Percentiles rank a stretch among this genome's conserved stretches.
These are phyloP conservation scores for Epinephelus cyanopodus DNA, from an alignment of 2,113 vertebrate genomes.

Conservation along the genomic window DNA sequence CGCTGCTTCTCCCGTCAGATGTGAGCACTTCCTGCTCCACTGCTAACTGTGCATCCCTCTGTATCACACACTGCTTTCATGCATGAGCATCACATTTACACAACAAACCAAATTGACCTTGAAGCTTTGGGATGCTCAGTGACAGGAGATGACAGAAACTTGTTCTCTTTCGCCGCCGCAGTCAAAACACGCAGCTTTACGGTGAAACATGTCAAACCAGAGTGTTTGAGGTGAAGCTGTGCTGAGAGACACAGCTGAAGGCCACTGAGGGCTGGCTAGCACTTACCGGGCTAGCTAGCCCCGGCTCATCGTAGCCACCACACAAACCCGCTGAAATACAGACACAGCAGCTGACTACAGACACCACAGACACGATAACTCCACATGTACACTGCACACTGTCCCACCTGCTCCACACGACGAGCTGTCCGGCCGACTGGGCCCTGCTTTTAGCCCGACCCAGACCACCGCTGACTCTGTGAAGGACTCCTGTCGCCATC, in stretches of 20 bases:
- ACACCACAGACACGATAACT: not conserved
- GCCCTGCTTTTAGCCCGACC: constrained; percentile 68
- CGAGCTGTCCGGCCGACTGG: constrained; percentile 57
- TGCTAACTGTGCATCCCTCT: not conserved
- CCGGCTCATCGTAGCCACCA: constrained; percentile 30
- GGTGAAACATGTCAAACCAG: not conserved
- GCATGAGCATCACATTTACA: not conserved
- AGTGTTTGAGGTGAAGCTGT: not conserved
- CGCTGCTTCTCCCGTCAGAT: not conserved
- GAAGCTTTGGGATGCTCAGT: constrained; percentile 34
- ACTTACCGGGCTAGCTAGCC: constrained; percentile 52
- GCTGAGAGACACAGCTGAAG: constrained; percentile 28
- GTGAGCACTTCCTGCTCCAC: not conserved
- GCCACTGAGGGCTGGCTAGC: constrained; percentile 58
- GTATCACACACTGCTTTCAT: not conserved
- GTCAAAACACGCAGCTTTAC: not conserved
- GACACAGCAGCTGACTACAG: too few species aligned
- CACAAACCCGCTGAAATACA: not conserved
- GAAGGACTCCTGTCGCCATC: constrained; percentile 90
- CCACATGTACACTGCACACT: not conserved
- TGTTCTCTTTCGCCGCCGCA: not conserved
- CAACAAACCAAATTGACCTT: constrained; percentile 73
- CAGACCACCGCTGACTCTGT: constrained; percentile 79
- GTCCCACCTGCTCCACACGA: constrained; percentile 78
- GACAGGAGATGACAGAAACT: constrained; percentile 44